Evolutionary conservation across 2,797 vertebrate genomes (phyloP), one percentile per base, ranked within the genome.

Genomic region (Artibeus lituratus): DNA sequence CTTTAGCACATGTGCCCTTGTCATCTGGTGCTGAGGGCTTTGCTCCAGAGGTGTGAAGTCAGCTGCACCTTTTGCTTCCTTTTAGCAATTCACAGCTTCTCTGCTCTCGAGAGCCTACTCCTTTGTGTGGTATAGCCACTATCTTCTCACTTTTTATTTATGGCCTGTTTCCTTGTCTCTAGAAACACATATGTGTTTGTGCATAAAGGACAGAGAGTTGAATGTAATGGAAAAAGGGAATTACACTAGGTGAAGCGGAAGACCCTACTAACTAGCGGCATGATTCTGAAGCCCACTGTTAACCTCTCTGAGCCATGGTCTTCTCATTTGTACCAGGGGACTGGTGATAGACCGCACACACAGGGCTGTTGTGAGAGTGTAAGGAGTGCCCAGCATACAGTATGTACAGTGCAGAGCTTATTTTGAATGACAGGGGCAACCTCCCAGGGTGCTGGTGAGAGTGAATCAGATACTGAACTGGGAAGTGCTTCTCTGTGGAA

Each of bases 71-170:
- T 95, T 72, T 70, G 49, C 82, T 87, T 35, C 72, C 39, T 81
- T 91, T 96, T 73, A 94, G 65, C 42, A 76, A 42, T 94, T 94
- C 77, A 70, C 77, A 69, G 85, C 22, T 91, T 70, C 70, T 72
- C 37, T 81, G 44, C n/a, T 21, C 55, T 39, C 5, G 2, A 86
- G 87, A 94, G 11, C 59, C 49, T 39, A 7, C 47, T 4, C 72
- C 81, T 89, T 87, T 89, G 19, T 73, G 32, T 42, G 57, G 42
- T 51, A 22, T 15, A 94, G 35, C 35, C 39, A 49, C 42, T 3
- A 37, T 57, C 19, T 32, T 76, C 49, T 78, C 15, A 2, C 37
- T 53, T 73, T 69, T 95, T 80, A 42, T 85, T 84, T 93, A n/a
- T 80, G 42, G 53, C 12, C 32, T 62, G 22, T 49, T 51, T 51